These are phyloP conservation scores for Synanthedon vespiformis DNA, from an alignment of 2,888 invertebrate species.

Conservation along the genomic window DNA sequence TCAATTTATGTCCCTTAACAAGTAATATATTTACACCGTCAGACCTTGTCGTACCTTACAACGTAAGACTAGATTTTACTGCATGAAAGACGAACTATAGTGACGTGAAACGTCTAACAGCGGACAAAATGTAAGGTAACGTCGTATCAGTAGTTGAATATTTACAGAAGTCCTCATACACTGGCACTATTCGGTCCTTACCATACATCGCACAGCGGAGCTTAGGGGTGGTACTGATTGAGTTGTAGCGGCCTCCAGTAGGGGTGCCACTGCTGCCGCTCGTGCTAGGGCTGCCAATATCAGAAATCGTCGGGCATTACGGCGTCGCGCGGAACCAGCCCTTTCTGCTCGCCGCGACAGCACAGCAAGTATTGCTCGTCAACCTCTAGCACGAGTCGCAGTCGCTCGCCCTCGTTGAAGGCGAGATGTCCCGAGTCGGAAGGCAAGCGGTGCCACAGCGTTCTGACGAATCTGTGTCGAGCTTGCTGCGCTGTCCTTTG, in stretches of 20 bases:
- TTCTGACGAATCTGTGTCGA: constrained; percentile 73
- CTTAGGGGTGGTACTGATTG: constrained; percentile 14
- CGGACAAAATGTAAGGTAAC: background rate
- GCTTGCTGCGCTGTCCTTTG: constrained; percentile 27
- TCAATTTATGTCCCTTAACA: constrained; percentile 40
- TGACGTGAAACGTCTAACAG: background rate
- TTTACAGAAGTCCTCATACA: too few species aligned
- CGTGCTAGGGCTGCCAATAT: constrained; percentile 57
- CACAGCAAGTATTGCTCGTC: constrained; percentile 82
- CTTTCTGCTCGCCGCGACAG: constrained; percentile 81
- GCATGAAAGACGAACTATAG: constrained; percentile 30
- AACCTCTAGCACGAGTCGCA: constrained; percentile 80
- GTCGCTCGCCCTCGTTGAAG: constrained; percentile 80
- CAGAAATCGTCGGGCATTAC: constrained; percentile 70
- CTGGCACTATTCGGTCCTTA: too few species aligned
- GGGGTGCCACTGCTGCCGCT: constrained; percentile 59
- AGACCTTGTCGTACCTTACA: constrained; percentile 57
- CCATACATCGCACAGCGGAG: too few species aligned
- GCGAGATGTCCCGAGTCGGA: constrained; percentile 83
- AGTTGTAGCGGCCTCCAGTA: constrained; percentile 50
- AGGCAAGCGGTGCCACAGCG: constrained; percentile 79
- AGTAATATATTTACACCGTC: constrained; percentile 57
- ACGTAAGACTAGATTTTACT: constrained; percentile 69
- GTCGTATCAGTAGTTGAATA: too few species aligned
- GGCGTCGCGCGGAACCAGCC: constrained; percentile 79